Evolutionary conservation across 2,113 vertebrate species (phyloP).

Genomic region (Probosciger aterrimus): DNA sequence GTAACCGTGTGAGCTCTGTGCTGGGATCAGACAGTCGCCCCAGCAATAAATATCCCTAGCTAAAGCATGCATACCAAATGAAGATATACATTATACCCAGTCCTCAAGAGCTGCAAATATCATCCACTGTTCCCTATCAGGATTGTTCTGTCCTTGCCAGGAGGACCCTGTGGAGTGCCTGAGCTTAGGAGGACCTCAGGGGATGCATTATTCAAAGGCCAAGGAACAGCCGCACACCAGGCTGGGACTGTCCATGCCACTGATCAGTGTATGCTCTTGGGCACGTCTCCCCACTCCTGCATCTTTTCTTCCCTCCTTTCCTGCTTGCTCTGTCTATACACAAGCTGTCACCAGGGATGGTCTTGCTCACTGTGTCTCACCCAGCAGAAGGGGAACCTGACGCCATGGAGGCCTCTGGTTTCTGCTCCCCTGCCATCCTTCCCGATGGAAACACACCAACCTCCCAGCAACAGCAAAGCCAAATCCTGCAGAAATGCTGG

Average conservation of each 20-base stretch:
- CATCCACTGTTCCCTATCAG: not conserved
- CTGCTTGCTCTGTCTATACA: not conserved
- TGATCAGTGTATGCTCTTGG: accelerated
- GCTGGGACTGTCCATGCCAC: accelerated
- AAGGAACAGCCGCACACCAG: not conserved
- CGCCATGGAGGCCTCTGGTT: accelerated
- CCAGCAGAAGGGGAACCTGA: not conserved
- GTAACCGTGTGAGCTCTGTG: accelerated
- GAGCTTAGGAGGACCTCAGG: not conserved
- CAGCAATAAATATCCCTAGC: not conserved
- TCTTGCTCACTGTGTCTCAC: accelerated
- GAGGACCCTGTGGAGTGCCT: not conserved
- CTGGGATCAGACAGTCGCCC: not conserved
- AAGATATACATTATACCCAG: not conserved
- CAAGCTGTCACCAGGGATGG: accelerated
- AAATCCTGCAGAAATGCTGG: not conserved
- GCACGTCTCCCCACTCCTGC: not conserved
- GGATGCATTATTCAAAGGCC: not conserved
- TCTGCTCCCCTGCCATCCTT: not conserved
- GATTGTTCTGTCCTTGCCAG: not conserved
- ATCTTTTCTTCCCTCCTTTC: not conserved
- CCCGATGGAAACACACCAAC: not conserved
- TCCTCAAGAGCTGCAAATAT: not conserved
- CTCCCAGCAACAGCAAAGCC: not conserved
- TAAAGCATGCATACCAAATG: not conserved